Evolutionary conservation across 2,888 invertebrate species (phyloP), one percentile per base, ranked within the genome.

Genomic region (Acrobasis repandana): DNA sequence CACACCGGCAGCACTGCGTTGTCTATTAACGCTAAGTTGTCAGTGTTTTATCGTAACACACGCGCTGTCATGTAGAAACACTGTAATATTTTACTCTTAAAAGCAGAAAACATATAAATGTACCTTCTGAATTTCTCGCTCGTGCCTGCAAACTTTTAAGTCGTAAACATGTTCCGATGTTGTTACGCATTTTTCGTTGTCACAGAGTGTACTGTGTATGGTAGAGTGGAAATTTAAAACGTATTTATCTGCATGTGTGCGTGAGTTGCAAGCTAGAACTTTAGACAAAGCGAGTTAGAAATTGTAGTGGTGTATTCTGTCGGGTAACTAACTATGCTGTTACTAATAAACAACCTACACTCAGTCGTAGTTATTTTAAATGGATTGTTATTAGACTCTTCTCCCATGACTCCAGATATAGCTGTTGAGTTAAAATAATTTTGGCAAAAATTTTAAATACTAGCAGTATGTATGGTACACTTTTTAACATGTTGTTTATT

Each of bases 81-180:
- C 60, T 57, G 64, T 65, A 64, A 63, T 65, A 67, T 67, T 62
- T 63, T 65, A 64, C 67, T 65, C 61, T 63, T 62, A 60, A 62
- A 67, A 66, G 67, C 67, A 65, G 66, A 68, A 68, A 69, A 70
- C 69, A 67, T 65, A 64, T 64, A 58, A 48, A 47, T 47, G 50
- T 59, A 67, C 63, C 69, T 67, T 58, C 58, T 61, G 63, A 71
- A 65, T 69, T 71, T 69, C 67, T 63, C 64, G 69, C 70, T 70
- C 66, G 65, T 75, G 74, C 72, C 69, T 70, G 74, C 74, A 71
- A 72, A 77, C 76, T 73, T 78, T 76, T 63, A 66, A 74, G 65
- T 62, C 67, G 75, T 76, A 78, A 80, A 79, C 74, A 77, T 73
- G 73, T 76, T 75, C 70, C 67, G 63, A 70, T 73, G 75, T 73